These are phyloP conservation scores for Pangasius krempfi DNA, from an alignment of 2,797 vertebrate species.

Conservation along the genomic window DNA sequence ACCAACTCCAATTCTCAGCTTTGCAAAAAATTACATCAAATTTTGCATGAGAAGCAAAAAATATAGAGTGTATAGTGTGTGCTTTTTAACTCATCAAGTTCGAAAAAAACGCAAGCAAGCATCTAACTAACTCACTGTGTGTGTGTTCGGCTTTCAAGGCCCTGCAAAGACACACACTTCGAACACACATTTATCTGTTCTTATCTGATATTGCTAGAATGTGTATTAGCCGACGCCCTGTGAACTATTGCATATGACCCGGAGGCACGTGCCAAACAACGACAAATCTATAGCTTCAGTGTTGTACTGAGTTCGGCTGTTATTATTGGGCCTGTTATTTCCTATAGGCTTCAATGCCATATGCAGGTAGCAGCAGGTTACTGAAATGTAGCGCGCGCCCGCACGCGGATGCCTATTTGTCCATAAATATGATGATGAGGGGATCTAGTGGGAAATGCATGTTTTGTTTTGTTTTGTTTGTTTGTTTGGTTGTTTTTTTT, in stretches of 20 bases:
- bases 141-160: slow-evolving; percentile 18
- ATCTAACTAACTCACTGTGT: slow-evolving; percentile 12
- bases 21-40: neutral
- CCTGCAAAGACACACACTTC: slow-evolving; percentile 24
- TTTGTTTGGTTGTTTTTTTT: too few species aligned
- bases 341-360: too few species aligned
- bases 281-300: neutral
- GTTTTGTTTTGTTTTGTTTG: neutral
- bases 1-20: neutral
- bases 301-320: neutral
- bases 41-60: neutral
- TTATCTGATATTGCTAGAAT: slow-evolving; percentile 30
- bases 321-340: neutral
- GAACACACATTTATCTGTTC: slow-evolving; percentile 11
- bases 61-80: neutral
- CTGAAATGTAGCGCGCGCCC: neutral
- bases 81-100: neutral
- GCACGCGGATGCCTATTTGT: neutral
- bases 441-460: neutral
- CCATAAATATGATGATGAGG: neutral
- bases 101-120: neutral
- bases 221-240: slow-evolving; percentile 22
- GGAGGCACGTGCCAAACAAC: neutral
- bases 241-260: neutral
- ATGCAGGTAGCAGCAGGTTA: neutral